phyloP scores from a whole-genome alignment of 2,113 vertebrate species.

The Saimiri boliviensis region DNA sequence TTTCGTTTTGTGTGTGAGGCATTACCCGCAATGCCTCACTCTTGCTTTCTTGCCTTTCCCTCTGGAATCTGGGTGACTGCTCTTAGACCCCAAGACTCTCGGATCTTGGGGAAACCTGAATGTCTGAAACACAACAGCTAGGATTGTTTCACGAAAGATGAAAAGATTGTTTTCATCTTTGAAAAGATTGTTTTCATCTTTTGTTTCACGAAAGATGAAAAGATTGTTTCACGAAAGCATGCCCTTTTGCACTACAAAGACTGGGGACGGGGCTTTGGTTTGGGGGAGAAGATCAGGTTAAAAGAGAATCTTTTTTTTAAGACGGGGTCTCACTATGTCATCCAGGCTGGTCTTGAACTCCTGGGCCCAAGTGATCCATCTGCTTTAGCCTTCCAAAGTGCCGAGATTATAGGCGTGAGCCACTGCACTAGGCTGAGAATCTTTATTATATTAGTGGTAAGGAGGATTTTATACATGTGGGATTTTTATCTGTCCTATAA shows the following conservation, averaged over 20 bases:
- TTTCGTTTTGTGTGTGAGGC: not conserved
- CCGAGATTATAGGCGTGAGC: no score
- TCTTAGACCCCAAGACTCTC: not conserved
- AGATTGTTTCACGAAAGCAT: no score
- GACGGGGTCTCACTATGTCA: no score
- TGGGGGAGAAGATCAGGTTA: not conserved
- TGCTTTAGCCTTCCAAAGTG: no score
- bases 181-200: no score
- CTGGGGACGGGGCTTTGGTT: not conserved
- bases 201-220: conserved; percentile 31
- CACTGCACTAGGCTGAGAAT: not conserved
- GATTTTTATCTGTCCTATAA: conserved; percentile 23
- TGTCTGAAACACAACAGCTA: not conserved
- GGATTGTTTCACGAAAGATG: conserved; percentile 22
- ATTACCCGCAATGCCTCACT: not conserved
- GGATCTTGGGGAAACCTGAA: not conserved
- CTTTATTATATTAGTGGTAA: not conserved
- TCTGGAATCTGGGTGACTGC: conserved; percentile 11
- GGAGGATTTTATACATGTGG: not conserved
- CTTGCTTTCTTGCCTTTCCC: not conserved
- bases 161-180: no score
- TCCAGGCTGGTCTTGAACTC: no score
- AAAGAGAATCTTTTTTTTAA: not conserved
- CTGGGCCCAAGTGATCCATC: no score
- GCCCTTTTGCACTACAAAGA: not conserved